Evolutionary conservation across 2,113 vertebrate species (phyloP).

Genomic region (Lagopus leucura): DNA sequence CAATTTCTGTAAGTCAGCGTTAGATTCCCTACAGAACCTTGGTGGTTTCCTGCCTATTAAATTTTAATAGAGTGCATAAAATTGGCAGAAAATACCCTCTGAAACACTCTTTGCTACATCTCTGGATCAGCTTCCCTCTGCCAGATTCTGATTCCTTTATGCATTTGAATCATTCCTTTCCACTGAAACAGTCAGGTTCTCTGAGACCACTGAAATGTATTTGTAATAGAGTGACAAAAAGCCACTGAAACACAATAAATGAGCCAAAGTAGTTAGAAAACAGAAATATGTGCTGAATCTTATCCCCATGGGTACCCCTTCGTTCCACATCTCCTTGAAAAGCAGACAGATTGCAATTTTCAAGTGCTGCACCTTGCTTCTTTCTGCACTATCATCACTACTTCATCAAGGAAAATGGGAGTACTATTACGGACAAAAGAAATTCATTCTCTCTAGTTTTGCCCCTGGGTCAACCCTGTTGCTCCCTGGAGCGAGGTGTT

Average conservation of each 20-base stretch:
- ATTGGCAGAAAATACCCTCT: background rate
- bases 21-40: background rate
- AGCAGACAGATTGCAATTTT: background rate
- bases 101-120: background rate
- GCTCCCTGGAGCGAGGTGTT: background rate
- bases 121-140: background rate
- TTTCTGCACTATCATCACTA: background rate
- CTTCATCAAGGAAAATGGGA: background rate
- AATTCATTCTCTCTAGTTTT: background rate
- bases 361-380: background rate
- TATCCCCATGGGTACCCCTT: background rate
- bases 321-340: background rate
- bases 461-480: background rate
- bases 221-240: background rate
- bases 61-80: constrained; percentile 24
- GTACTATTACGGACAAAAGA: background rate
- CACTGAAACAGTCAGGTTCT: background rate
- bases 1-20: background rate
- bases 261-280: background rate
- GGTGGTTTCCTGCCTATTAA: background rate
- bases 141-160: background rate
- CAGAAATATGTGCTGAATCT: background rate
- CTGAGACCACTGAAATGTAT: background rate
- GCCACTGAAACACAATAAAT: fast-evolving
- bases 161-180: background rate